phyloP scores from a whole-genome alignment of 53 echinoderm and acorn worm species.

The Paelopatides confundens region DNA sequence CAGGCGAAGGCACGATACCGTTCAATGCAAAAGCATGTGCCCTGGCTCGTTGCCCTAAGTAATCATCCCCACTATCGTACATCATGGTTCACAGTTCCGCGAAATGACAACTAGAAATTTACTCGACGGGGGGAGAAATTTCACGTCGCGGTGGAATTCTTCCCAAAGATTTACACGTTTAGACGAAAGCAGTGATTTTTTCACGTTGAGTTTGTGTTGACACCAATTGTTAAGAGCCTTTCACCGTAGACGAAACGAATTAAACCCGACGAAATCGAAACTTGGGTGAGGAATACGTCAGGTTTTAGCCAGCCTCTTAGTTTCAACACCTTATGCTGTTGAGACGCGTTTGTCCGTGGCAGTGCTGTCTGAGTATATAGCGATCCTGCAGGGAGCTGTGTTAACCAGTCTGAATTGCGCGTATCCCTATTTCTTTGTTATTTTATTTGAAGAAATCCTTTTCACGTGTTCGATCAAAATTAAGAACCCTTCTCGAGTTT shows the following conservation, averaged over 20 bases:
- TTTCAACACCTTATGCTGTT: conserved; percentile 20
- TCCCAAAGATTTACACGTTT: conserved; percentile 26
- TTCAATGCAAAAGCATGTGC: conserved; percentile 98
- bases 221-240: conserved; percentile 30
- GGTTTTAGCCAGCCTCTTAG: conserved; percentile 23
- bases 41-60: conserved; percentile 92
- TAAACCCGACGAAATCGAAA: conserved; percentile 38
- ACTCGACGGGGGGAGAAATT: conserved; percentile 45
- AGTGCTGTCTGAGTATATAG: background rate
- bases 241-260: conserved; percentile 28
- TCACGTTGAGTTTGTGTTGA: conserved; percentile 28
- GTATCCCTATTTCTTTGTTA: background rate
- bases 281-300: conserved; percentile 36
- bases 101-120: conserved; percentile 34
- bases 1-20: conserved; percentile 95
- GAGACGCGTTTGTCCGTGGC: conserved; percentile 28
- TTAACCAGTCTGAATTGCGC: background rate
- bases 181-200: conserved; percentile 26
- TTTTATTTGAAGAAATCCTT: background rate
- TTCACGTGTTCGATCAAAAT: background rate
- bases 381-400: background rate
- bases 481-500: background rate
- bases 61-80: conserved; percentile 98
- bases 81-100: conserved; percentile 77
- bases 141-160: conserved; percentile 38